phyloP scores from a whole-genome alignment of 2,113 vertebrate genomes.

The Heliornis fulica region DNA sequence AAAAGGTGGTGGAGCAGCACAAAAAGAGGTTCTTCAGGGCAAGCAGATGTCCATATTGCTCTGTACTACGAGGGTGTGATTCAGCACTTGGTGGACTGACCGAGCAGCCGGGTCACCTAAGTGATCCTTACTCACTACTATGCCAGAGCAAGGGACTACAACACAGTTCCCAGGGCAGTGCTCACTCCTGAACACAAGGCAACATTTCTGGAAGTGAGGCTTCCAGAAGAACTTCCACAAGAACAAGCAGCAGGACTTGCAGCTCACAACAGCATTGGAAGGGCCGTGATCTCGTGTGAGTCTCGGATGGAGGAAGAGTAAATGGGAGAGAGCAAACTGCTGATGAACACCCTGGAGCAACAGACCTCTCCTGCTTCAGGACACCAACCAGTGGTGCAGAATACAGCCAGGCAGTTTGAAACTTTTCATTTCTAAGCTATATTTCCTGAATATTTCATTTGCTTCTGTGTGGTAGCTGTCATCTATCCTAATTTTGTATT shows the following conservation, averaged over 20 bases:
- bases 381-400: not conserved
- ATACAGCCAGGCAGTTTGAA: not conserved
- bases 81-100: not conserved
- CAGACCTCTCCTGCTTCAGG: not conserved
- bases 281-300: not conserved
- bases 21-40: not conserved
- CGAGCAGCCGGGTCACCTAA: accelerated
- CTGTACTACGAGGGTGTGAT: no score
- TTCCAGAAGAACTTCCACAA: not conserved
- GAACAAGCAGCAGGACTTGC: not conserved
- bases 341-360: not conserved
- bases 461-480: not conserved
- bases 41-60: not conserved
- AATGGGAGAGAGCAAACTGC: not conserved
- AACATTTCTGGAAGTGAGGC: not conserved
- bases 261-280: not conserved
- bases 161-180: not conserved
- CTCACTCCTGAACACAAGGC: not conserved
- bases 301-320: not conserved
- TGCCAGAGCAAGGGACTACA: not conserved
- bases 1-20: not conserved
- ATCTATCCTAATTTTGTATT: not conserved
- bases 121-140: not conserved
- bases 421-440: not conserved
- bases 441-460: not conserved